Evolutionary conservation across 2,888 invertebrate species (phyloP), one percentile per base, ranked within the genome.

Genomic region (Andrena marginata): DNA sequence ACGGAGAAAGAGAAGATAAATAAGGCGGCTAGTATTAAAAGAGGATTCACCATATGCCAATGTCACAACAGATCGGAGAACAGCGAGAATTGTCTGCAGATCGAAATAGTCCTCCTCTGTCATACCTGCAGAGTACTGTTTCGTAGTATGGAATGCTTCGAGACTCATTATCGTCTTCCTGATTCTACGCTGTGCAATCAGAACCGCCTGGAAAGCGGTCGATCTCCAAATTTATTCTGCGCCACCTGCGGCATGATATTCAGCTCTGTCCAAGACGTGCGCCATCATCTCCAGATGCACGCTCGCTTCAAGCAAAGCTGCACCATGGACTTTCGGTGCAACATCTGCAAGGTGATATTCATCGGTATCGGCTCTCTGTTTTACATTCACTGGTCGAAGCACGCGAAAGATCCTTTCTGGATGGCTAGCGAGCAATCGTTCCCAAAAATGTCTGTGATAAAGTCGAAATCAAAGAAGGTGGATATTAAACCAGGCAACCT

Each of bases 271-370:
- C 77, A 87, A 29, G 88, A 91, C 0, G 89, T 93, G 86, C 85
- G 90, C 0, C 60, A 71, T 3, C 94, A 94, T 78, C 71, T 93
- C 8, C 85, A 90, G 26, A 82, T 83, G 3, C 93, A 93, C 48
- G 85, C 87, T 0, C 86, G 68, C 2, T 35, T 51, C 7, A 69
- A 79, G 13, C n/a, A 33, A 29, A 49, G n/a, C 1, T 63, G 20
- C 5, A 63, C 13, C 0, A 71, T 8, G 20, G 84, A 33, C 62
- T 91, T 92, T 48, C 82, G 90, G 1, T 94, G 94, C 54, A 92
- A 93, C 42, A 92, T 93, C 5, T 94, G 94, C 42, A 90, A 91
- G 29, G 89, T 94, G 0, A 82, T 92, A 0, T 94, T 94, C 54
- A 87, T 90, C 29, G 91, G 92, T 3, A 85, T 90, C 20, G 93